Conservation (phyloP, 2,113 vertebrate genomes). For the Lethenteron reissneri region DNA sequence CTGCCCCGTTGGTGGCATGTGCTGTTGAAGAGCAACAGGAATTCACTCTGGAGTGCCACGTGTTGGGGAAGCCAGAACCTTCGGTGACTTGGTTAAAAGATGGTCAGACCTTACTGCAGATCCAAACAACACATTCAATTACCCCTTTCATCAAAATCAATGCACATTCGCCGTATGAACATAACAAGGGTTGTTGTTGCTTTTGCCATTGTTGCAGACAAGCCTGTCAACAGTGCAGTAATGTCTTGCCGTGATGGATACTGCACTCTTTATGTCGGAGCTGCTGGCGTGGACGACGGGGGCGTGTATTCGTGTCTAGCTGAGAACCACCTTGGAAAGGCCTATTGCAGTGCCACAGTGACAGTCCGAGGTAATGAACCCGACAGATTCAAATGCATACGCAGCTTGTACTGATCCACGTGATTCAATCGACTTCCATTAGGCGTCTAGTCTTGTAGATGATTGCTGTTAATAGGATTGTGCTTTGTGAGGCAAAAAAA, state of each 20-base stretch:
- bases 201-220: too few relatives aligned
- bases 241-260: too few relatives aligned
- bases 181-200: too few relatives aligned
- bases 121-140: too few relatives aligned
- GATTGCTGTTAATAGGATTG: too few relatives aligned
- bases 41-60: constrained; percentile 34
- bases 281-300: constrained; percentile 32
- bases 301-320: constrained; percentile 44
- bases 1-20: constrained; percentile 27
- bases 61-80: constrained; percentile 29
- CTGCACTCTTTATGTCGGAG: constrained; percentile 19
- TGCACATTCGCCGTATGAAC: too few relatives aligned
- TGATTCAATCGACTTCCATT: too few relatives aligned
- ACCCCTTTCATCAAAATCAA: too few relatives aligned
- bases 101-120: constrained; percentile 26
- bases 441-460: too few relatives aligned
- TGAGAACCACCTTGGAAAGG: constrained; percentile 30
- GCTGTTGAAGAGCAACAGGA: constrained; percentile 37
- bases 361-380: constrained; percentile 34
- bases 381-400: background rate
- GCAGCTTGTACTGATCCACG: too few relatives aligned
- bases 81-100: constrained; percentile 43
- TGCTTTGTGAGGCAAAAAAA: too few relatives aligned
- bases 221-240: too few relatives aligned
- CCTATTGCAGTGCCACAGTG: constrained; percentile 35